Conservation (phyloP, 2,888 invertebrate genomes). For the Cryptophagus acutangulus region DNA sequence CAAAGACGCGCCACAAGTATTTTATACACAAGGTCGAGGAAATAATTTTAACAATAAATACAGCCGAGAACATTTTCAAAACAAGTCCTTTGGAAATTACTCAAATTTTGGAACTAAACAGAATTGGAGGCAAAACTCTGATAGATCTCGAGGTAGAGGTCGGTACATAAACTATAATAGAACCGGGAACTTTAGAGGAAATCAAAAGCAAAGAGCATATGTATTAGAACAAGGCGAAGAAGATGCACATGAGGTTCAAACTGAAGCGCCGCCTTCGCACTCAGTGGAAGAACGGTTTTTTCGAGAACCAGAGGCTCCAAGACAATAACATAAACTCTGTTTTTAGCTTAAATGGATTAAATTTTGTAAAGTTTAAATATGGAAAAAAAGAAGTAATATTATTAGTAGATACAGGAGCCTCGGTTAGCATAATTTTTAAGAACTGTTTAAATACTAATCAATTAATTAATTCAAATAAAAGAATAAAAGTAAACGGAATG, state of each 20-base stretch:
- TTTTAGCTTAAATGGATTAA: constrained; percentile 7
- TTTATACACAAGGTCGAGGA: neutral
- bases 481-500: constrained; percentile 11
- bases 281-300: neutral
- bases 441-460: constrained; percentile 7
- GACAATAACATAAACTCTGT: neutral
- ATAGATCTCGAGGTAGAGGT: no score
- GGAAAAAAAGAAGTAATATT: constrained; percentile 4
- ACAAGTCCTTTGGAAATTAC: neutral
- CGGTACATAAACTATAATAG: neutral
- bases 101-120: neutral
- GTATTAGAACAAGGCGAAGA: neutral
- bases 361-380: constrained; percentile 11
- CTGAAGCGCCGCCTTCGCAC: neutral
- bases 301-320: neutral
- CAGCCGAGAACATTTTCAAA: neutral
- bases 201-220: neutral
- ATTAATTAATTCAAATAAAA: constrained; percentile 4
- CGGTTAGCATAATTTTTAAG: constrained; percentile 10
- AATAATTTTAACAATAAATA: neutral
- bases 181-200: neutral
- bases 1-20: neutral
- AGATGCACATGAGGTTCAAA: neutral
- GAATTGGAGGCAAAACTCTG: neutral
- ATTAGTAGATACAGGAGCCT: constrained; percentile 15